Base-by-base conservation (phyloP, 2,888 invertebrate species). In the Gonocerus acuteangulatus region DNA sequence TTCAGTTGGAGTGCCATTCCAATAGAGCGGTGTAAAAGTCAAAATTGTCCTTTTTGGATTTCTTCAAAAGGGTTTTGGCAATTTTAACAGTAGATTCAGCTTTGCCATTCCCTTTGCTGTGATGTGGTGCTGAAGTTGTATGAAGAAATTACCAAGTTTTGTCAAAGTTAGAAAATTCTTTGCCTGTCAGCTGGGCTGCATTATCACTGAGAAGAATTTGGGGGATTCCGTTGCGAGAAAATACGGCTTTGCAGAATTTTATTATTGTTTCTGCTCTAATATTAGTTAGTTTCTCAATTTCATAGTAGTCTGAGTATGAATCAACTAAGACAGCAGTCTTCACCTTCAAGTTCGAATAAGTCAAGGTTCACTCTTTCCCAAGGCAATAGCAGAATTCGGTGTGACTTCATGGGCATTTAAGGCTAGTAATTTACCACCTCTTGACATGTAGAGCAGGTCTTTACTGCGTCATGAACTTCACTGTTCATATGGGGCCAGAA, bases 41-140 rank as follows among this genome's bases (percentile, higher is more conserved):
- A 36, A 39, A 44, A 1, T 51, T 34, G 1, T 56, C 57, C 13
- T 60, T 58, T 18, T 63, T 13, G 18, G 57, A 32, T 58, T 69
- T 68, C 58, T 65, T 65, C 34, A 68, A 36, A 7, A 67, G 19
- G 6, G 16, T 60, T 47, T 68, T 67, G 21, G 65, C 67, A 15
- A 65, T 67, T 48, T 69, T 69, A 3, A 69, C 69, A n/a, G 67
- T 61, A 48, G 66, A 54, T 60, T 69, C 68, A 2, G 68, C 67
- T 62, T 69, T 70, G 1, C 68, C 69, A 60, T 68, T 69, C 18
- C 65, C 62, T 52, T 56, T 44, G 4, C 48, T 65, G 51, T 68
- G 64, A 21, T 63, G 56, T 19, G 68, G 69, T 9, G 68, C 66
- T 2, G 67, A 67, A 2, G 67, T 65, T 13, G 58, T 13, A 44